Conservation (phyloP, 2,888 invertebrate species). For the Phaonia tiefii region DNA sequence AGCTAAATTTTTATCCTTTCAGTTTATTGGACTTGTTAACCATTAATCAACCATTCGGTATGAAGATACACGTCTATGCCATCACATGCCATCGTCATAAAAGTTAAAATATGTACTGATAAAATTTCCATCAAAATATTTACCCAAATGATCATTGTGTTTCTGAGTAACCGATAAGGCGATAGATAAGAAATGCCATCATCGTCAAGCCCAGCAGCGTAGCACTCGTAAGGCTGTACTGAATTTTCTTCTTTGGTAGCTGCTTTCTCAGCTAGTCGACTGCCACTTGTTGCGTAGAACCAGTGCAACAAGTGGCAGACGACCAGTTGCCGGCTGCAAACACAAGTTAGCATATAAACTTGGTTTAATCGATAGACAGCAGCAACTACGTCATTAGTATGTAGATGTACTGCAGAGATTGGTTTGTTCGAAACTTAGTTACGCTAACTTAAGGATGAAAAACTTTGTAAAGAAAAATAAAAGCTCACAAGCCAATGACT, state of each 20-base stretch:
- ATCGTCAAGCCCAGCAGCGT: not conserved
- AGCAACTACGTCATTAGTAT: not conserved
- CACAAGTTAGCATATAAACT: constrained; percentile 30
- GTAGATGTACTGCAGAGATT: not conserved
- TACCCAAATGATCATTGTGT: constrained; percentile 53
- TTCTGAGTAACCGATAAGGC: constrained; percentile 27
- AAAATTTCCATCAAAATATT: constrained; percentile 66
- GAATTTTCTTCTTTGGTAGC: no score
- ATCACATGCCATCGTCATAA: no score
- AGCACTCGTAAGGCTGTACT: not conserved
- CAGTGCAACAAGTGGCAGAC: constrained; percentile 66
- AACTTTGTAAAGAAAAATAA: no score
- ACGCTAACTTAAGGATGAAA: no score
- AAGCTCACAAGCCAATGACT: no score
- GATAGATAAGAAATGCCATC: constrained; percentile 54
- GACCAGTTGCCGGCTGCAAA: constrained; percentile 26
- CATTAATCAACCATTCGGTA: constrained; percentile 49
- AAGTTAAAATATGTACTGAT: no score
- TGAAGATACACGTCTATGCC: not conserved
- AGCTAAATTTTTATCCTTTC: no score
- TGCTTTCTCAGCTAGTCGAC: no score
- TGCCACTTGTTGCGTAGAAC: constrained; percentile 55
- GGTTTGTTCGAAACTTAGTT: no score
- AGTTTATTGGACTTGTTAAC: constrained; percentile 41
- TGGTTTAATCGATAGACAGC: constrained; percentile 49